These are phyloP conservation scores for Patella vulgata DNA, from an alignment of 1,140 invertebrate species.

Conservation along the genomic window DNA sequence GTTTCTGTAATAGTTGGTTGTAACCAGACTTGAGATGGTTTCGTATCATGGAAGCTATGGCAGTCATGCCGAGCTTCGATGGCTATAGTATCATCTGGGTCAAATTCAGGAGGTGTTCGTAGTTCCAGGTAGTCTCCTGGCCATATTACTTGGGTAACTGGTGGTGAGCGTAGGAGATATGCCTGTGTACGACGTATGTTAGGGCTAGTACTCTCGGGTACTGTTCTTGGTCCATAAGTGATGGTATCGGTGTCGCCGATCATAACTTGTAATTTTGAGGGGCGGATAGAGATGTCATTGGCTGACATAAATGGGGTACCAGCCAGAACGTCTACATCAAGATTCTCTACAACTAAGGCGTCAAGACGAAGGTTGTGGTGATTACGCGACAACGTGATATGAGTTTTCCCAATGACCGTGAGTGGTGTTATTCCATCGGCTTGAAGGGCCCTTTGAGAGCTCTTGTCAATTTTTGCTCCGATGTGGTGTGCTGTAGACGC, in stretches of 20 bases:
- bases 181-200: too few relatives aligned
- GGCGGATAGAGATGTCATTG: too few relatives aligned
- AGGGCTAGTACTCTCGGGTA: too few relatives aligned
- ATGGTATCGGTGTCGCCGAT: too few relatives aligned
- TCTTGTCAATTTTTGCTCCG: slow-evolving; percentile 6
- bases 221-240: too few relatives aligned
- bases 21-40: slow-evolving; percentile 3
- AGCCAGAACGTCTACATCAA: slow-evolving; percentile 25
- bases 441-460: slow-evolving; percentile 12
- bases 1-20: slow-evolving; percentile 6
- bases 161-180: too few relatives aligned
- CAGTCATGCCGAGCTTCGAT: too few relatives aligned
- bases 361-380: slow-evolving; percentile 10
- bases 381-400: neutral
- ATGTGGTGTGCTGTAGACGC: neutral
- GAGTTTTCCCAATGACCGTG: slow-evolving; percentile 9
- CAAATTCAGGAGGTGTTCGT: slow-evolving; percentile 8
- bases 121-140: slow-evolving; percentile 33
- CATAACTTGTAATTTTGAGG: too few relatives aligned
- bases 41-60: slow-evolving; percentile 3
- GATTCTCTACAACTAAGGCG: slow-evolving; percentile 21
- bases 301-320: slow-evolving; percentile 14
- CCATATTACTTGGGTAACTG: slow-evolving; percentile 14
- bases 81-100: slow-evolving; percentile 5
- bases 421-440: slow-evolving; percentile 19